Base-by-base conservation (phyloP, 2,113 vertebrate species). In the Lycaon pictus region DNA sequence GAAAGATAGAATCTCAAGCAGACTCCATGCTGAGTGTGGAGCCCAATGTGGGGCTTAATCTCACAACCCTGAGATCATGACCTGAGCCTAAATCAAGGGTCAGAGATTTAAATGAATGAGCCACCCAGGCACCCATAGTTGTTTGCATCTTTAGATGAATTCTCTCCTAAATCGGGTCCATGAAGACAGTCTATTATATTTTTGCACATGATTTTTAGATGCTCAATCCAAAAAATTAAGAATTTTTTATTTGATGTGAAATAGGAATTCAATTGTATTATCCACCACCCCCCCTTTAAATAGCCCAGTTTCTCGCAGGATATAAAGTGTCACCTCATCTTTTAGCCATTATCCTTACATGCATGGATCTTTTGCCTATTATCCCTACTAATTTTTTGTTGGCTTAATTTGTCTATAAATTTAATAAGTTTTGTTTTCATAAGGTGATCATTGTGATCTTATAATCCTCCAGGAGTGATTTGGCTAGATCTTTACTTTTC, bases 31-130 rank as follows among this genome's bases (percentile, higher is more conserved):
- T 1, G 3, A 76, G 3, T 7, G 16, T 27, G 43, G 43, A 48
- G 43, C 43, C 13, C 3, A 3, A 51, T 0, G 2, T 1, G 3
- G 43, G 7, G 25, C 43, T 76, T 3, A 0, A 27, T 27, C 43
- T 27, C 43, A 51, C 0, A 1, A 51, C 13, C 72, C 7, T 16
- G 43, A 76, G 23, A 76, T 76, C 72, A 76, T 51, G 43, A 16
- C 13, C 43, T 76, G 43, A 76, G 43, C 23, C 3, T 2, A 76
- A 51, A 69, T n/a, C 32, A 58, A 19, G 65, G n/a, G 12, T 51
- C 23, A 7, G 23, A 76, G 1, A 2, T 23, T 76, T 13, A 48
- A 76, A 6, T 1, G 7, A 76, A 23, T 48, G 25, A 76, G 43
- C 72, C 23, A 63, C 43, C 37, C 43, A 76, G 25, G 43, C 3